phyloP scores from a whole-genome alignment of 2,113 vertebrate species.

The Psittacus erithacus region DNA sequence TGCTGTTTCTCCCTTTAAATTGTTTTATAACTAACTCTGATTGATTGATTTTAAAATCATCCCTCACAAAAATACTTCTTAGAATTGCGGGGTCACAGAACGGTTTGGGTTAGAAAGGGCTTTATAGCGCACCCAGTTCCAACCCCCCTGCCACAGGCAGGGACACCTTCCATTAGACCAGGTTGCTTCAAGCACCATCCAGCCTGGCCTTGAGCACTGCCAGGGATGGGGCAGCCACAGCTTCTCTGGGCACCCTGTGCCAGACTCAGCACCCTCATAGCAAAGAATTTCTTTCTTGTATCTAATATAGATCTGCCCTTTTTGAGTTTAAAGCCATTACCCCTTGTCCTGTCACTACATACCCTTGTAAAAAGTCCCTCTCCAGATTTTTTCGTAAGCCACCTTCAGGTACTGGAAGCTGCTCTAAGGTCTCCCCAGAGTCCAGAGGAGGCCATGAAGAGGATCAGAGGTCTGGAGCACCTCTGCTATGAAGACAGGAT shows the following conservation, averaged over 20 bases:
- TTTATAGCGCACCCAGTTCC: not conserved
- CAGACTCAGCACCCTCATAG: not conserved
- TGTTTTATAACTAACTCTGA: not conserved
- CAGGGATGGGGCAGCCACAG: not conserved
- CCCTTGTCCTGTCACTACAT: too few relatives aligned
- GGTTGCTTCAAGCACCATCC: not conserved
- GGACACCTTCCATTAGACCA: not conserved
- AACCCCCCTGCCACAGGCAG: not conserved
- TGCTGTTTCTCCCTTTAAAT: not conserved
- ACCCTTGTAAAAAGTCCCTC: too few relatives aligned
- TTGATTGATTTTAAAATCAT: not conserved
- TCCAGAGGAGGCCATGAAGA: too few relatives aligned
- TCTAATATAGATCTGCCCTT: too few relatives aligned
- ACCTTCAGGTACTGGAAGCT: too few relatives aligned
- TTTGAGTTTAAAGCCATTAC: too few relatives aligned
- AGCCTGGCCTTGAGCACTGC: not conserved
- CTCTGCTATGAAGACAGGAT: too few relatives aligned
- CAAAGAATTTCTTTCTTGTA: not conserved
- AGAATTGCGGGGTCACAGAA: not conserved
- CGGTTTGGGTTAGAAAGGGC: not conserved
- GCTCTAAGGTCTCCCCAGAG: too few relatives aligned
- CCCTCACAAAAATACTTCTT: not conserved
- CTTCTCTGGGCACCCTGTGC: not conserved
- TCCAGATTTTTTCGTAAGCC: too few relatives aligned
- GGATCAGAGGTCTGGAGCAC: too few relatives aligned